Percentiles rank a stretch among this genome's conserved stretches.
These are phyloP conservation scores for Ophion costatus DNA, from an alignment of 2,888 invertebrate genomes.

Conservation along the genomic window DNA sequence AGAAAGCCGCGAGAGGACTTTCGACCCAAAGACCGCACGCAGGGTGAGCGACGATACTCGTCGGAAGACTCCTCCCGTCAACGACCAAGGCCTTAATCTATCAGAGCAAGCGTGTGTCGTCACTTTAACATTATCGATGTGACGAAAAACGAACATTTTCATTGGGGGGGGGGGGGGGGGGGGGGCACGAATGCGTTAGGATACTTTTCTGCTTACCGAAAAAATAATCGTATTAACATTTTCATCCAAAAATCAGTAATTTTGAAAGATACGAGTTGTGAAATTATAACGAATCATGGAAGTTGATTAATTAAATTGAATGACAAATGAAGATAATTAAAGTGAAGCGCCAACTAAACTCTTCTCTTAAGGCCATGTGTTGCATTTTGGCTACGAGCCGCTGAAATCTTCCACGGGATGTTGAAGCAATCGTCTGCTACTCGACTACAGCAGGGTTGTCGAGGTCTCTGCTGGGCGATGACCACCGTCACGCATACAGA, in stretches of 20 bases:
- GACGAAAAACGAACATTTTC: background rate
- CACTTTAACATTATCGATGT: background rate
- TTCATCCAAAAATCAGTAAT: no score
- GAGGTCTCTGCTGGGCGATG: no score
- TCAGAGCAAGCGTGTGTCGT: conserved; percentile 12
- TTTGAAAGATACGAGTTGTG: background rate
- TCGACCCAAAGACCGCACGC: background rate
- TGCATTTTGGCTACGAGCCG: no score
- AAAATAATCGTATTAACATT: background rate
- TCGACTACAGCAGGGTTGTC: no score
- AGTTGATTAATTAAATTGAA: background rate
- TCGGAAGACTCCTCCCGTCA: background rate
- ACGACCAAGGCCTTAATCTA: background rate
- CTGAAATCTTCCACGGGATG: no score
- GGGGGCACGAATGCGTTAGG: background rate
- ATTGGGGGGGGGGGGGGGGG: no score
- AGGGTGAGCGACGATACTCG: background rate
- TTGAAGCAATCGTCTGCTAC: no score
- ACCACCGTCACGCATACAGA: no score
- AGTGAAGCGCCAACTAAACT: background rate
- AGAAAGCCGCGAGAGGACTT: background rate
- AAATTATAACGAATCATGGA: background rate
- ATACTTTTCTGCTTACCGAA: background rate
- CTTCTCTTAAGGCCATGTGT: no score
- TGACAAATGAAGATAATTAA: background rate